These are phyloP conservation scores for Heliconius hortense DNA, from an alignment of 2,888 invertebrate genomes.

Conservation along the genomic window DNA sequence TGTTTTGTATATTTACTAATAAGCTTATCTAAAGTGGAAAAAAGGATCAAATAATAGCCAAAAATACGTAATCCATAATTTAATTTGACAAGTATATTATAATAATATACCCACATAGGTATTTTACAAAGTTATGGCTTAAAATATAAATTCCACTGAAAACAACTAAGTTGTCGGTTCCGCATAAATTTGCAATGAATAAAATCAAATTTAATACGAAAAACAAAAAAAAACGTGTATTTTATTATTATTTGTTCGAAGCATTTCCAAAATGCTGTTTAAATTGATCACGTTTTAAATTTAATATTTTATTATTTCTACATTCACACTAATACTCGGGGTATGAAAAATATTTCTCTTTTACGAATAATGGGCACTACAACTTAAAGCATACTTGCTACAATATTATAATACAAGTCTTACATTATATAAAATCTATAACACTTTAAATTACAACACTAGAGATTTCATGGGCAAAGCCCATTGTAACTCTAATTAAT, in stretches of 20 bases:
- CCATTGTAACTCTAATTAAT: slow-evolving; percentile 58
- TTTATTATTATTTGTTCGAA: slow-evolving; percentile 44
- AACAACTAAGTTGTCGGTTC: slow-evolving; percentile 66
- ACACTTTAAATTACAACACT: slow-evolving; percentile 71
- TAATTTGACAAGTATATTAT: slow-evolving; percentile 73
- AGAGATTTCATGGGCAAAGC: slow-evolving; percentile 50
- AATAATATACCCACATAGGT: slow-evolving; percentile 63
- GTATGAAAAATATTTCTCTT: slow-evolving; percentile 75
- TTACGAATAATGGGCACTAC: slow-evolving; percentile 58
- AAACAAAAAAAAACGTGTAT: slow-evolving; percentile 40
- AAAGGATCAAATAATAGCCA: slow-evolving; percentile 51
- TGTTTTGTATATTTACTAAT: too few relatives aligned
- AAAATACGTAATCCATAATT: slow-evolving; percentile 70
- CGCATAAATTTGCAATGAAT: slow-evolving; percentile 48
- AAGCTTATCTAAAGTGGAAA: not conserved
- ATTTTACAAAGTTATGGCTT: slow-evolving; percentile 70
- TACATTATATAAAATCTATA: slow-evolving; percentile 71
- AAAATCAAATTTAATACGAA: slow-evolving; percentile 41
- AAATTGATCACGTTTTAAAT: slow-evolving; percentile 35
- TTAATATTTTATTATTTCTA: slow-evolving; percentile 35
- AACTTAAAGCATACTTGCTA: slow-evolving; percentile 53
- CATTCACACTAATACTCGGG: slow-evolving; percentile 64
- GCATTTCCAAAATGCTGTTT: slow-evolving; percentile 48
- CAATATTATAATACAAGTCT: slow-evolving; percentile 76
- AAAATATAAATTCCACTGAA: slow-evolving; percentile 63